Percentiles rank a stretch among this genome's conserved stretches.
Evolutionary conservation across 2,888 invertebrate species (phyloP).

Genomic region (Hypsopygia costalis): DNA sequence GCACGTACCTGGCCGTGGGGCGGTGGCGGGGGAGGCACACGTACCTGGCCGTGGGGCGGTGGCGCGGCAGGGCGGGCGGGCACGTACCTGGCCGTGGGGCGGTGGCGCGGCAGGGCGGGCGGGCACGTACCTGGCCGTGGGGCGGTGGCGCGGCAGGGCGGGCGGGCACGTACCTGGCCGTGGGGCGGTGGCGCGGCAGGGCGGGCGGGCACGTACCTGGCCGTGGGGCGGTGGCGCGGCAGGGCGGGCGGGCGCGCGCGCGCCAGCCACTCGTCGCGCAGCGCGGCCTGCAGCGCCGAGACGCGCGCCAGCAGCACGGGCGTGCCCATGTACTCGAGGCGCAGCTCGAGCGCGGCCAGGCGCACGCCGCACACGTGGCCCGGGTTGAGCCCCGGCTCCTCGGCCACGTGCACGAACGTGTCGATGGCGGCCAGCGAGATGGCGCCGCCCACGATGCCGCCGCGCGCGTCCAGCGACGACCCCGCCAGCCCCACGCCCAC

Average conservation of each 20-base stretch:
- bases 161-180: too few relatives aligned
- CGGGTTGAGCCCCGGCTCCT: slow-evolving; percentile 94
- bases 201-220: too few relatives aligned
- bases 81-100: too few relatives aligned
- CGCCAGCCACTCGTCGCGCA: slow-evolving; percentile 2
- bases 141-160: too few relatives aligned
- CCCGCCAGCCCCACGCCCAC: slow-evolving; percentile 93
- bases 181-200: too few relatives aligned
- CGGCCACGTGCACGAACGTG: slow-evolving; percentile 93
- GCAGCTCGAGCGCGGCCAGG: slow-evolving; percentile 91
- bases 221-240: slow-evolving; percentile 1
- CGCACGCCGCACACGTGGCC: slow-evolving; percentile 92
- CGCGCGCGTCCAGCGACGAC: slow-evolving; percentile 96
- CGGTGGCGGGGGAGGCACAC: too few relatives aligned
- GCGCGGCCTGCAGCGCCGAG: slow-evolving; percentile 1
- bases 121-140: too few relatives aligned
- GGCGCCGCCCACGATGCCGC: slow-evolving; percentile 98
- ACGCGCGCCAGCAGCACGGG: slow-evolving; percentile 10
- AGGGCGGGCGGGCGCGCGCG: slow-evolving; percentile 3
- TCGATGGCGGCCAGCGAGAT: slow-evolving; percentile 94
- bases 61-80: too few relatives aligned
- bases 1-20: too few relatives aligned
- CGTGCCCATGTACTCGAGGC: slow-evolving; percentile 99
- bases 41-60: too few relatives aligned
- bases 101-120: too few relatives aligned